Conservation (phyloP, 2,888 invertebrate species). For the Idaea dimidiata region DNA sequence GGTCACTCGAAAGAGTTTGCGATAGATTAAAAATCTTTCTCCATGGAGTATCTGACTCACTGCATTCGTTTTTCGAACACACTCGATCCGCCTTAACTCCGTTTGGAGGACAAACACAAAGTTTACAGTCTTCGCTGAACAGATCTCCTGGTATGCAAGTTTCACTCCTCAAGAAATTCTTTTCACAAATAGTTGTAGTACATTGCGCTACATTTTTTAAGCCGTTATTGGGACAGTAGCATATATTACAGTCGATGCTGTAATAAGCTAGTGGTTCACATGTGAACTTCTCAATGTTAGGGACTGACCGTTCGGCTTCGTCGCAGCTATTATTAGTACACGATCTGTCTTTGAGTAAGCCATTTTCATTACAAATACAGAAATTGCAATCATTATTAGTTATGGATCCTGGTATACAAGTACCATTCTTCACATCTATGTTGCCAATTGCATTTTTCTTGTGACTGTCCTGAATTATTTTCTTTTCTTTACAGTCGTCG, state of each 20-base stretch:
- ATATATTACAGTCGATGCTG: constrained; percentile 67
- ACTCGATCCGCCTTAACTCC: constrained; percentile 56
- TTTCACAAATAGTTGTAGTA: constrained; percentile 65
- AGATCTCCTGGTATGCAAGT: constrained; percentile 56
- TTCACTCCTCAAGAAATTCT: constrained; percentile 52
- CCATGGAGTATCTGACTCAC: constrained; percentile 43
- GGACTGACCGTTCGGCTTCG: constrained; percentile 20
- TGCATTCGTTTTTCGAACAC: constrained; percentile 58
- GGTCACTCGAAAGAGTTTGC: constrained; percentile 43
- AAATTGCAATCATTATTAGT: constrained; percentile 63
- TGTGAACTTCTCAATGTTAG: constrained; percentile 35
- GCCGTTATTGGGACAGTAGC: constrained; percentile 61
- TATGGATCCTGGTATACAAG: constrained; percentile 59
- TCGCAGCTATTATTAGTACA: constrained; percentile 62
- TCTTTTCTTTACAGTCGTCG: constrained; percentile 63
- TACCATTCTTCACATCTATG: constrained; percentile 22
- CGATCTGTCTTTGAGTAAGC: constrained; percentile 43
- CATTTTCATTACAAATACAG: constrained; percentile 66
- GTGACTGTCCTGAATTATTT: constrained; percentile 40
- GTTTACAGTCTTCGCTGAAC: constrained; percentile 67
- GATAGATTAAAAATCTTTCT: constrained; percentile 56
- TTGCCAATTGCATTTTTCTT: constrained; percentile 21
- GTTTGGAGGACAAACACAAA: constrained; percentile 68
- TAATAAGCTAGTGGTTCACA: constrained; percentile 67
- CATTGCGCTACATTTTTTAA: constrained; percentile 68